Conservation (phyloP, 2,113 vertebrate genomes). For the Hyla sarda region DNA sequence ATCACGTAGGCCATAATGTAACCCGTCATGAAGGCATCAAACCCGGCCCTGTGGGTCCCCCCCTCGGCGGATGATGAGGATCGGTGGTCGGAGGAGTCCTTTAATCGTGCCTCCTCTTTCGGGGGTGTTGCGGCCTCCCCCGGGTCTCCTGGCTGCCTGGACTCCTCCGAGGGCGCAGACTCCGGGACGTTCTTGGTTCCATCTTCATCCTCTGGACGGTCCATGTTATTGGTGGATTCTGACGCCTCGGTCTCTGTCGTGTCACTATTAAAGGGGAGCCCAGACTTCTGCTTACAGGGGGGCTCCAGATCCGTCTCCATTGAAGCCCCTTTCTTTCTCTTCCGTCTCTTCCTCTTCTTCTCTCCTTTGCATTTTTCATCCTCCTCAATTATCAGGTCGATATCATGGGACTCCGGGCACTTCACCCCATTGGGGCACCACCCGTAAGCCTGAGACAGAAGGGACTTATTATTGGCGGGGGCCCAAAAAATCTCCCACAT, state of each 20-base stretch:
- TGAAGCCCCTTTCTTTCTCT: slow-evolving; percentile 71
- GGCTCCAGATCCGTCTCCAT: slow-evolving; percentile 63
- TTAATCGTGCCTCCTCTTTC: neutral
- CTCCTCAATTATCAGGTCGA: slow-evolving; percentile 90
- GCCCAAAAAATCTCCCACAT: no score
- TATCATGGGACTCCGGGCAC: slow-evolving; percentile 91
- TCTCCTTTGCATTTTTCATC: slow-evolving; percentile 80
- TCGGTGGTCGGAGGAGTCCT: neutral
- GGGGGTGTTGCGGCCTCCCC: neutral
- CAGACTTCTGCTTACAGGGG: slow-evolving; percentile 70
- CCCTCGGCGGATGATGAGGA: slow-evolving; percentile 58
- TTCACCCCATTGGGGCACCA: slow-evolving; percentile 90
- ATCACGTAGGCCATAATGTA: slow-evolving; percentile 88
- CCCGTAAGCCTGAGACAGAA: slow-evolving; percentile 83
- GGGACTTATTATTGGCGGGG: no score
- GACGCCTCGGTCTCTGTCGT: neutral
- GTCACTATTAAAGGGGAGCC: slow-evolving; percentile 7
- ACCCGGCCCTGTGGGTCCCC: slow-evolving; percentile 89
- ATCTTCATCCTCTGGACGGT: slow-evolving; percentile 12
- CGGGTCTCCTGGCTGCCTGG: no score
- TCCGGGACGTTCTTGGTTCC: neutral
- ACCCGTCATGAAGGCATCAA: slow-evolving; percentile 97
- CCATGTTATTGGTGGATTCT: neutral
- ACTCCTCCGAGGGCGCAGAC: neutral
- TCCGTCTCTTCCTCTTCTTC: slow-evolving; percentile 79